These are phyloP conservation scores for Idaea dimidiata DNA, from an alignment of 2,888 invertebrate genomes.

Conservation along the genomic window DNA sequence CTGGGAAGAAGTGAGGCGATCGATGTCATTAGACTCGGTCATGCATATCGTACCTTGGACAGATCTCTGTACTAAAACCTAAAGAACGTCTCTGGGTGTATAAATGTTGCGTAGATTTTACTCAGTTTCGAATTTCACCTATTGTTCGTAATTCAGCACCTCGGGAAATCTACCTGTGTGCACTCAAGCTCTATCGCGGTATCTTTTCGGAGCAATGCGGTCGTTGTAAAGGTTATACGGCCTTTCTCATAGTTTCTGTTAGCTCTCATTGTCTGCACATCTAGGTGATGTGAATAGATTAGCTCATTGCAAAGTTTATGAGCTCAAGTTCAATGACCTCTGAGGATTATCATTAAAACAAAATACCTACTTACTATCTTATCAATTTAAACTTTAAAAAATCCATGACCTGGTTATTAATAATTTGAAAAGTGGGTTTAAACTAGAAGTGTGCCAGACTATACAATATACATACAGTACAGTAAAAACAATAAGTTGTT, in stretches of 20 bases:
- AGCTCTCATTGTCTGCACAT: conserved; percentile 22
- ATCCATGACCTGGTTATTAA: conserved; percentile 30
- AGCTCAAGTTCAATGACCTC: conserved; percentile 48
- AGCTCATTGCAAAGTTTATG: conserved; percentile 22
- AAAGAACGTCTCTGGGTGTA: conserved; percentile 53
- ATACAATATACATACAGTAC: background rate
- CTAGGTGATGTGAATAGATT: conserved; percentile 18
- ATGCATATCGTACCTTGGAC: conserved; percentile 65
- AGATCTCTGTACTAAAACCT: conserved; percentile 38
- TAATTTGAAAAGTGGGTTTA: background rate
- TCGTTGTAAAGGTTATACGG: conserved; percentile 55
- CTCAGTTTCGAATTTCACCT: conserved; percentile 62
- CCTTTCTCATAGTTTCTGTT: conserved; percentile 26
- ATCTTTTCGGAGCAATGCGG: conserved; percentile 50
- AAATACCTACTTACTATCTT: conserved; percentile 32
- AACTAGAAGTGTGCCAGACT: background rate
- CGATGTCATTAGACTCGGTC: conserved; percentile 70
- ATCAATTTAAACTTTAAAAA: conserved; percentile 29
- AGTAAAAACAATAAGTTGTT: conserved; percentile 3
- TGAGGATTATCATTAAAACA: conserved; percentile 46
- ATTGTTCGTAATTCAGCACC: conserved; percentile 62
- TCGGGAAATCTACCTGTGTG: conserved; percentile 51
- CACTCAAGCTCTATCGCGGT: conserved; percentile 43
- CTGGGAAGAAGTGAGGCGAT: conserved; percentile 55
- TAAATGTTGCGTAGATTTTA: conserved; percentile 42